Base-by-base conservation (phyloP, 2,888 invertebrate genomes). In the Phengaris arion region DNA sequence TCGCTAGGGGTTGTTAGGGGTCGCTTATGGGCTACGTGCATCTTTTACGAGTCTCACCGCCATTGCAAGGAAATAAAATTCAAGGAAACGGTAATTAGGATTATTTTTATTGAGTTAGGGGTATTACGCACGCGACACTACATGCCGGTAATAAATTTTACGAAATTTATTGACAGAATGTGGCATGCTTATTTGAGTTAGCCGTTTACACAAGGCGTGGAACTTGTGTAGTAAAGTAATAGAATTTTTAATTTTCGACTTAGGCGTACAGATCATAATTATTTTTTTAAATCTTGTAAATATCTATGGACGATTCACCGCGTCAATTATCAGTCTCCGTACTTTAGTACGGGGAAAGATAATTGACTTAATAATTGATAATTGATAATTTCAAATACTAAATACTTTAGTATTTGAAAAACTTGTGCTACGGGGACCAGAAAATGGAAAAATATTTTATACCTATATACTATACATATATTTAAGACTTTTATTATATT, bases 191-290 rank as follows among this genome's bases (percentile, higher is more conserved):
- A 35, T 64, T 64, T 64, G 35, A 35, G 35, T 64, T 12, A 35
- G 64, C 52, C 12, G 35, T 64, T 64, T 59, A 9, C 48, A 48
- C 48, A 8, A 48, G 6, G 8, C 48, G 1, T 35, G 7, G 6
- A 13, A 51, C 59, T 15, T 13, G 59, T 22, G 22, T 52, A 22
- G 51, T 35, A 74, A 51, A 64, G 51, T 13, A 52, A 51, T 45
- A 15, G 74, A 54, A 3, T 68, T 74, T 76, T 46, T 46, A 64
- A 74, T 75, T 68, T 57, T 77, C 75, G 76, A 76, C 68, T 35
- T 35, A 3, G 3, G 35, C 35, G 35, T 35, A 35, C 35, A 35
- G 35, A 35, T 35, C 35, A 35, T 22, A 22, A 22, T 22, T 22
- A 22, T 22, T 22, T 22, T 22, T 22, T 22, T 35, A 35, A 35